These are phyloP conservation scores for Andricus grossulariae DNA, from an alignment of 1,140 invertebrate species.

Conservation along the genomic window DNA sequence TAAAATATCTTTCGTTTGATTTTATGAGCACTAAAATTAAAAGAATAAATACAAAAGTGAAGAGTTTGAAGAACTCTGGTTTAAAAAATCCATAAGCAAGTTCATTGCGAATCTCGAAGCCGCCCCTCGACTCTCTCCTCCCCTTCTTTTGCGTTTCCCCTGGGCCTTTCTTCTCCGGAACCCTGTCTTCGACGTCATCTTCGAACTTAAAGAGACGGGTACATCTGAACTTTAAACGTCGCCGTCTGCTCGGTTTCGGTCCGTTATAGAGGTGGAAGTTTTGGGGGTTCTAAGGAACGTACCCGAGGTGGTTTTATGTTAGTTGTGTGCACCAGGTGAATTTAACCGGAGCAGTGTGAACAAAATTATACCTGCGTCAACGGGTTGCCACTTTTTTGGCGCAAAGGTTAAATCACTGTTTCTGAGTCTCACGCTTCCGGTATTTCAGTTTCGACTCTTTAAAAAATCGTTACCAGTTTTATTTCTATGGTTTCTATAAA, in stretches of 20 bases:
- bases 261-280: constrained; percentile 13
- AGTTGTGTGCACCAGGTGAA: constrained; percentile 17
- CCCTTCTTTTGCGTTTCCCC: constrained; percentile 33
- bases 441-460: constrained; percentile 8
- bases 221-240: constrained; percentile 50
- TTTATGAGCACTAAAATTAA: no score
- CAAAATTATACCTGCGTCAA: constrained; percentile 27
- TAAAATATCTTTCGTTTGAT: no score
- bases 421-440: constrained; percentile 24
- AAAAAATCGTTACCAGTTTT: not conserved
- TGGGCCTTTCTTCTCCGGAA: constrained; percentile 29
- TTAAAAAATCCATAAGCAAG: constrained; percentile 25
- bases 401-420: constrained; percentile 25
- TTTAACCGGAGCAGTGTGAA: constrained; percentile 25
- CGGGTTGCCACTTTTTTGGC: constrained; percentile 23
- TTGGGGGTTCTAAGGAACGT: not conserved
- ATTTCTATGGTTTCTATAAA: not conserved
- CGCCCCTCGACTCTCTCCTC: constrained; percentile 29
- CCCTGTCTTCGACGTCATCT: constrained; percentile 36
- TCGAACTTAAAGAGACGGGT: constrained; percentile 49
- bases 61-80: not conserved
- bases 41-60: no score
- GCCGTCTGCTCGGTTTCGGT: constrained; percentile 4
- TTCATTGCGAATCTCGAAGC: constrained; percentile 26
- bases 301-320: not conserved